Conservation (phyloP, 53 echinoderm and acorn worm genomes). For the Stichopus horrens region DNA sequence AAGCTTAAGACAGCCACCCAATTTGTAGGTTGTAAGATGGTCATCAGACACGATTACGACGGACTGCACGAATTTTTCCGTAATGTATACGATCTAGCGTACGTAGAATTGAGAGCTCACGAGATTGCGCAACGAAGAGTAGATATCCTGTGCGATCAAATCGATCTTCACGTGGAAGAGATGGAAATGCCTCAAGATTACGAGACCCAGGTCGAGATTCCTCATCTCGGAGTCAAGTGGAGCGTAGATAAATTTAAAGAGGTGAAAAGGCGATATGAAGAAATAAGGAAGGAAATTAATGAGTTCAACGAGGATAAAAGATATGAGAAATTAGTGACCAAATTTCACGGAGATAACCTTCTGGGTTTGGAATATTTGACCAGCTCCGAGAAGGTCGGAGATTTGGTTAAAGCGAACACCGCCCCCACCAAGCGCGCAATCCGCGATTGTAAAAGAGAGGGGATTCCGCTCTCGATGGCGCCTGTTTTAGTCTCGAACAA, state of each 20-base stretch:
- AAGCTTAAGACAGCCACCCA: background rate
- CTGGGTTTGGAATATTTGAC: background rate
- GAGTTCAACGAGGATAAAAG: background rate
- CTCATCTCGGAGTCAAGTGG: background rate
- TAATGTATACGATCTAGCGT: background rate
- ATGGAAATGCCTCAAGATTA: background rate
- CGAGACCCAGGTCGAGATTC: background rate
- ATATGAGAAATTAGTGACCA: background rate
- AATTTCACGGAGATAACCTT: background rate
- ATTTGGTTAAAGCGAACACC: background rate
- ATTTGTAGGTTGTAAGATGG: background rate
- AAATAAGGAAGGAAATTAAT: background rate
- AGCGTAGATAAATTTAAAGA: background rate
- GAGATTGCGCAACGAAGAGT: background rate
- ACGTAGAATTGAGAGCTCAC: background rate
- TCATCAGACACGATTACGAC: background rate
- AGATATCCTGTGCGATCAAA: background rate
- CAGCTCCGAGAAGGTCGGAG: constrained; percentile 5
- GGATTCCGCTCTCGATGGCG: background rate
- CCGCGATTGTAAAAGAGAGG: background rate
- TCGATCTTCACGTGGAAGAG: background rate
- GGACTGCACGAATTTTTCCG: background rate
- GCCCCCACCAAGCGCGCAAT: background rate
- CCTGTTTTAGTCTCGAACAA: too few species aligned
- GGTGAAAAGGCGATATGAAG: background rate